Percentiles rank a stretch among this genome's conserved stretches.
Conservation (phyloP, 2,797 vertebrate species). For the Oreochromis grahami region DNA sequence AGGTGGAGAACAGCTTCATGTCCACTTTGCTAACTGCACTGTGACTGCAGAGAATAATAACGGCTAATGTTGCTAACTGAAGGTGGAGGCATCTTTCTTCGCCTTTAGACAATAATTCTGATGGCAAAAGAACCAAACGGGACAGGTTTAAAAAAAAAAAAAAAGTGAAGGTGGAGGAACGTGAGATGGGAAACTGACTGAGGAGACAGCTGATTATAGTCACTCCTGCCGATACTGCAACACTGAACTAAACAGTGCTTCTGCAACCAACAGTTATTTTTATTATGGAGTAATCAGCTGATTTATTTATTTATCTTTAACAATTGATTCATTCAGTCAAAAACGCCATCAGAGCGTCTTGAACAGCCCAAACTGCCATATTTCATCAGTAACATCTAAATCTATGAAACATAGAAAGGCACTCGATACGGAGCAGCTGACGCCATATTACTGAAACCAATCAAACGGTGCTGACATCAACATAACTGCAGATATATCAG, state of each 20-base stretch:
- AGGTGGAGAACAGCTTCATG: background rate
- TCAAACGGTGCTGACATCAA: background rate
- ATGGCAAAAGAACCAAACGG: too few species aligned
- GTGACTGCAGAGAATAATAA: background rate
- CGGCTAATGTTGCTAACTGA: background rate
- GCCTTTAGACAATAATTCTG: too few species aligned
- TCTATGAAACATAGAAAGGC: background rate
- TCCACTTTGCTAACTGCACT: background rate
- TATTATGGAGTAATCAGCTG: background rate
- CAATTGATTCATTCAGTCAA: background rate
- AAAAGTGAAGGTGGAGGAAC: background rate
- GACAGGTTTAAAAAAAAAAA: too few species aligned
- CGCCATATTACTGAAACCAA: background rate
- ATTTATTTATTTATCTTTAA: fast-evolving
- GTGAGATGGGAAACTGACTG: background rate
- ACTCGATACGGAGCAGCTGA: background rate
- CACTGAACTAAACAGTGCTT: background rate
- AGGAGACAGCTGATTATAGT: background rate
- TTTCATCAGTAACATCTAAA: background rate
- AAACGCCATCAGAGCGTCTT: fast-evolving
- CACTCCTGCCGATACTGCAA: background rate
- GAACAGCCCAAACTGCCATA: fast-evolving
- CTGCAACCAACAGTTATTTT: background rate
- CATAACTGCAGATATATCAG: background rate
- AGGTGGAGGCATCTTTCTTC: too few species aligned